Evolutionary conservation across 2,888 invertebrate species (phyloP).

Genomic region (Chrysomela aeneicollis): DNA sequence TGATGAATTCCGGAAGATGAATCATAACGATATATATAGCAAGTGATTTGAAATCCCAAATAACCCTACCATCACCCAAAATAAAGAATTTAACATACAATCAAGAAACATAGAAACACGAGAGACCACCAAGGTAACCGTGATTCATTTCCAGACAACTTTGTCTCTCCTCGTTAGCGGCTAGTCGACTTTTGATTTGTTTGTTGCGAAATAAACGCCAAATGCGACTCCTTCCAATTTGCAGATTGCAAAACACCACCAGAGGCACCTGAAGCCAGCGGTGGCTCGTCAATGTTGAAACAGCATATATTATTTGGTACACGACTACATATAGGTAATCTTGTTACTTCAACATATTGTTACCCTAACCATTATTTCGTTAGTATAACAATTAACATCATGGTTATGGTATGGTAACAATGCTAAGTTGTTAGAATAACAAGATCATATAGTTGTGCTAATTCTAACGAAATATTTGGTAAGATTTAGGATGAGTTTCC

Average conservation of each 20-base stretch:
- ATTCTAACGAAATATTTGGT: no score
- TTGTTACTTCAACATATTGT: neutral
- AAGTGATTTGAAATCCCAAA: no score
- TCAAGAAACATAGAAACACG: neutral
- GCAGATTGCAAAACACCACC: conserved; percentile 1
- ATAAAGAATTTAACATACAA: neutral
- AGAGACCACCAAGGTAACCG: neutral
- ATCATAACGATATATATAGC: no score
- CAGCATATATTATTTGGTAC: neutral
- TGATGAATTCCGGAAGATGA: no score
- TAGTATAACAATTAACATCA: no score
- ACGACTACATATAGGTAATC: no score
- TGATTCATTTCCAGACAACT: neutral
- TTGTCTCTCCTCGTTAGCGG: neutral
- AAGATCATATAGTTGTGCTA: neutral
- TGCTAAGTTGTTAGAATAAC: no score
- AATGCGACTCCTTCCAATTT: conserved; percentile 11
- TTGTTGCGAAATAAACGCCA: conserved; percentile 13
- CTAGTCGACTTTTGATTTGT: neutral
- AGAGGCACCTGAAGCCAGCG: neutral
- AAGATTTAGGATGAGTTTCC: no score
- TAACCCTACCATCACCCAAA: neutral
- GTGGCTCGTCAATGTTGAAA: neutral
- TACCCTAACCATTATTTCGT: neutral
- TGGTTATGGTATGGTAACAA: no score